A percentile compares a stretch with the other conserved stretches of the same genome.
These are phyloP conservation scores for Portevinia maculata DNA, from an alignment of 2,888 invertebrate genomes.

Conservation along the genomic window DNA sequence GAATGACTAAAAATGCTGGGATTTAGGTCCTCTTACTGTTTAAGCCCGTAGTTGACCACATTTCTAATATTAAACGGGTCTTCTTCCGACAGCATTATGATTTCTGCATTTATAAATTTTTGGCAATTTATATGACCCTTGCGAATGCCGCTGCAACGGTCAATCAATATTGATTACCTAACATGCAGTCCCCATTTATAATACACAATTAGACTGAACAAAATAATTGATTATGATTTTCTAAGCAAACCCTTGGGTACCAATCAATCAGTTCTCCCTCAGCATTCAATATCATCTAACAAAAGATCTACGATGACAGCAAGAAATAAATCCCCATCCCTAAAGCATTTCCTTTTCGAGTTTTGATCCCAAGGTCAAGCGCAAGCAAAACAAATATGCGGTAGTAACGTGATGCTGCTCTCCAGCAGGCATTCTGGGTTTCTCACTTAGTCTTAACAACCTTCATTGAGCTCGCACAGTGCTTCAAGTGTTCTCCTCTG, in stretches of 20 bases:
- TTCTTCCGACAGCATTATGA: too few species aligned
- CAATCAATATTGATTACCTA: neutral
- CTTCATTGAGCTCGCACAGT: constrained; percentile 1
- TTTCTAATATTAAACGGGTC: too few species aligned
- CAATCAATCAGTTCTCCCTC: constrained; percentile 4
- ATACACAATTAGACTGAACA: neutral
- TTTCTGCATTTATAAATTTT: too few species aligned
- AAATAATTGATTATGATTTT: neutral
- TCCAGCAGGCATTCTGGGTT: constrained; percentile 5
- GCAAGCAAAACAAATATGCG: constrained; percentile 63
- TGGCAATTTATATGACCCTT: too few species aligned
- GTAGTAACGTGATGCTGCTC: constrained; percentile 56
- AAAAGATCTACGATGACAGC: constrained; percentile 33
- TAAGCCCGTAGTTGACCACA: too few species aligned
- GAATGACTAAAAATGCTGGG: too few species aligned
- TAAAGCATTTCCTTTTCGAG: constrained; percentile 40
- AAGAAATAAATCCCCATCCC: constrained; percentile 50
- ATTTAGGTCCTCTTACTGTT: too few species aligned
- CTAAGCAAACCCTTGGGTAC: neutral
- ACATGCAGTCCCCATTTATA: neutral
- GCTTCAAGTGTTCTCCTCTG: constrained; percentile 22
- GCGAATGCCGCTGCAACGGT: too few species aligned
- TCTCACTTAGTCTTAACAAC: constrained; percentile 59
- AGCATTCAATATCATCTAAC: neutral
- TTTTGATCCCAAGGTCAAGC: constrained; percentile 67